These are phyloP conservation scores for Morpho deidamia DNA, from an alignment of 2,888 invertebrate species.

Conservation along the genomic window DNA sequence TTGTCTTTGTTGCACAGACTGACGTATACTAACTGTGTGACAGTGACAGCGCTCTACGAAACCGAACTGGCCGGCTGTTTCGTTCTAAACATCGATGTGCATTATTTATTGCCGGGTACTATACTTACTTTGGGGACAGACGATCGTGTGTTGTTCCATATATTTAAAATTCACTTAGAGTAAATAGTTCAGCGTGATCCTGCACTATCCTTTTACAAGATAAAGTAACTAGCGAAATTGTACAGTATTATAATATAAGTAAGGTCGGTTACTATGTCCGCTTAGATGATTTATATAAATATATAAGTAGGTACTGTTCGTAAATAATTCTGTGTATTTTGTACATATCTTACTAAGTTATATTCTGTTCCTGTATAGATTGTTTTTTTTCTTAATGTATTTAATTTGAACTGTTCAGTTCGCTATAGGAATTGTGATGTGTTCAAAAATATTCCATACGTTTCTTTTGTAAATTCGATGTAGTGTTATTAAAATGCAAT, in stretches of 20 bases:
- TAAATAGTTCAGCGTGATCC: conserved; percentile 12
- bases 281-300: conserved; percentile 55
- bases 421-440: conserved; percentile 72
- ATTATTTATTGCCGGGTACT: no score
- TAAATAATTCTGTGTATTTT: conserved; percentile 66
- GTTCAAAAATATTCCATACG: conserved; percentile 56
- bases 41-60: no score
- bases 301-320: conserved; percentile 65
- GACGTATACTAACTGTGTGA: no score
- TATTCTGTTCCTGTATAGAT: conserved; percentile 74
- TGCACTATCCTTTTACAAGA: conserved; percentile 56
- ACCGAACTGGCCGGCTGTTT: no score
- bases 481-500: conserved; percentile 74
- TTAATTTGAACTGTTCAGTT: conserved; percentile 42
- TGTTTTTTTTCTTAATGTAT: conserved; percentile 42
- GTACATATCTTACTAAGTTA: conserved; percentile 71
- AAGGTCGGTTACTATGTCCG: conserved; percentile 57
- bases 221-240: conserved; percentile 73
- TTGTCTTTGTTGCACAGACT: no score
- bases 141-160: no score
- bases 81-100: no score
- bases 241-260: conserved; percentile 75
- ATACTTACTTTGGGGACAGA: no score
- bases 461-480: conserved; percentile 67
- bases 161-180: no score